Evolutionary conservation across 2,113 vertebrate genomes (phyloP).

Genomic region (Odontophorus gujanensis): DNA sequence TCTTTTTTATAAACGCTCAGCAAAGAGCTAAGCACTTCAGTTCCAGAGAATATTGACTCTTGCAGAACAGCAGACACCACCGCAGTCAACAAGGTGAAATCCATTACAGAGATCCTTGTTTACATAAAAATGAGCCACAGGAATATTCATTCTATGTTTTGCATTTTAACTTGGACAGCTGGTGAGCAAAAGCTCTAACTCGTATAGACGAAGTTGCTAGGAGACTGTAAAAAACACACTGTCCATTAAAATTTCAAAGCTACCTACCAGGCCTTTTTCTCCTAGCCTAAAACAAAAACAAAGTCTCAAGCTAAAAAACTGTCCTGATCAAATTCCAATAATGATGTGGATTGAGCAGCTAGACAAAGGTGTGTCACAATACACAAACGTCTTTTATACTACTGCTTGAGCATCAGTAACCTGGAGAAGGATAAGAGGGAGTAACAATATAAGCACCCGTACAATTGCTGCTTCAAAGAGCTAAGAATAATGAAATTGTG

Average conservation of each 20-base stretch:
- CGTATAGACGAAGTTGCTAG: not conserved
- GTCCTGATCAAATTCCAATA: not conserved
- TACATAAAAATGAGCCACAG: not conserved
- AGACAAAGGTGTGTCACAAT: not conserved
- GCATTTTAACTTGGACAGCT: slow-evolving; percentile 19
- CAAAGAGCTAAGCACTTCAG: not conserved
- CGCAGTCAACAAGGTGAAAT: not conserved
- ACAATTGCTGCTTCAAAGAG: not conserved
- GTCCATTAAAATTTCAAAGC: not conserved
- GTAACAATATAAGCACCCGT: not conserved
- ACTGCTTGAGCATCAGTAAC: not conserved
- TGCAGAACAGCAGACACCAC: not conserved
- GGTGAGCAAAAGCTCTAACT: not conserved
- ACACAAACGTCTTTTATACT: not conserved
- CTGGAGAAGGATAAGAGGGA: not conserved
- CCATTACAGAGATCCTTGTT: not conserved
- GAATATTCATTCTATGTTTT: not conserved
- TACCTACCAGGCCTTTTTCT: not conserved
- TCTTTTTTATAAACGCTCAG: not conserved
- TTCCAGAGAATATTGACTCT: not conserved
- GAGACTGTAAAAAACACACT: not conserved
- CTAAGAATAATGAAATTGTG: not conserved
- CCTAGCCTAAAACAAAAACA: not conserved
- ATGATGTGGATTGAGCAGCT: not conserved
- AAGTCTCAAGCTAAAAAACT: not conserved